Percentiles rank a stretch among this genome's conserved stretches.
These are phyloP conservation scores for Eremophila alpestris DNA, from an alignment of 2,797 vertebrate species.

Conservation along the genomic window DNA sequence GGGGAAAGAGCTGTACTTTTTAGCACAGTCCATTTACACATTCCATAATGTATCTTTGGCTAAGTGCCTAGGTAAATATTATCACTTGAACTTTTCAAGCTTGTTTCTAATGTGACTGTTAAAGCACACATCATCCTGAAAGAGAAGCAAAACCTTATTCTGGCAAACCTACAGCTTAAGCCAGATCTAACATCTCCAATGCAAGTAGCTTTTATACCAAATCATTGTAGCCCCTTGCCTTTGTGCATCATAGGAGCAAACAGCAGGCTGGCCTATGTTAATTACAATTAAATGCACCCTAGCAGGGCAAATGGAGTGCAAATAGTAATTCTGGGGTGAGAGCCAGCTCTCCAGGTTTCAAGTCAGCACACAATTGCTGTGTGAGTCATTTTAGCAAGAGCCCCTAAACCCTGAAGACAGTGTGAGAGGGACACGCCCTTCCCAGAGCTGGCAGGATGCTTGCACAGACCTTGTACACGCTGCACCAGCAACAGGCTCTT, in stretches of 20 bases:
- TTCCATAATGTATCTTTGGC: not conserved
- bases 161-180: not conserved
- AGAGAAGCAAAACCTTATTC: not conserved
- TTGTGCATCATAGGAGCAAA: not conserved
- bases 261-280: not conserved
- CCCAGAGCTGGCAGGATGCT: not conserved
- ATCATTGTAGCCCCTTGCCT: not conserved
- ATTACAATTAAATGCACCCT: not conserved
- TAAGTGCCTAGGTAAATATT: not conserved
- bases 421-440: rapidly evolving
- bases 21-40: not conserved
- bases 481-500: not conserved
- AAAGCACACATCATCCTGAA: not conserved
- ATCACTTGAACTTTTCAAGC: not conserved
- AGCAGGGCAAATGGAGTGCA: not conserved
- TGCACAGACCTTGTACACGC: rapidly evolving
- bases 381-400: not conserved
- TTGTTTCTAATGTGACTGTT: not conserved
- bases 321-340: not conserved
- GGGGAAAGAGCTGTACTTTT: not conserved
- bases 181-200: not conserved
- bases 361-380: not conserved
- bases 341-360: not conserved
- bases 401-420: not conserved
- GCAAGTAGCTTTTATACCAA: not conserved